Base-by-base conservation (phyloP, 2,888 invertebrate genomes). In the Athalia rosae region DNA sequence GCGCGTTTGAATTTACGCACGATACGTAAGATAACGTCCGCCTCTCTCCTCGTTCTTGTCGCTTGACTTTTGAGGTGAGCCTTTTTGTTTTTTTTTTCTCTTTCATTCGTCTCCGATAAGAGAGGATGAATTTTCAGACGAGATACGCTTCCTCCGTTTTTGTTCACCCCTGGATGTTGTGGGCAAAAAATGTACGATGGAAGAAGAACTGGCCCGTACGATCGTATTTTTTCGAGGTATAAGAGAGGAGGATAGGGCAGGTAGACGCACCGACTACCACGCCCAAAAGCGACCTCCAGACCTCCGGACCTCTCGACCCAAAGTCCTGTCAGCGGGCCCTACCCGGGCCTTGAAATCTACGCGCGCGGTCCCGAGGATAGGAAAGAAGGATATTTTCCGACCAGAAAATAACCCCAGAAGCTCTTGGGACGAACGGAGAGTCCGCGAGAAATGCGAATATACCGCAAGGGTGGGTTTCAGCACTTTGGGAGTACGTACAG, bases 261-360 rank as follows among this genome's bases (percentile, higher is more conserved):
- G 74, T 74, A 74, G 74, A 74, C 61, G 50, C 61, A 74, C 59
- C 48, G 74, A 74, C 61, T 85, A 85, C 87, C 86, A 87, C 87
- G 87, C 87, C 87, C 87, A 87, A 84, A 83, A 84, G 83, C 84
- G 86, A 86, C 87, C 87, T 87, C 87, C 84, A 85, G 80, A 82
- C 81, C 81, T 79, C 58, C 48, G 74, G 74, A 74, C 74, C 74
- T 74, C 53, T 61, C 47, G 74, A 74, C 74, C 48, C 74, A 58
- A n/a, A 71, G 47, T 61, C 74, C 74, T 74, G 74, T 74, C 74
- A 74, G 74, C 74, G 61, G 48, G 61, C 59, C 58, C 28, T n/a
- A 6, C 11, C 6, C 28, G 28, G 28, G 28, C 15, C 45, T 41
- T 41, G 50, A 48, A 11, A 64, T 64, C 13, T 47, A 47, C 64